phyloP scores from a whole-genome alignment of 2,113 vertebrate genomes.

The Puma concolor region DNA sequence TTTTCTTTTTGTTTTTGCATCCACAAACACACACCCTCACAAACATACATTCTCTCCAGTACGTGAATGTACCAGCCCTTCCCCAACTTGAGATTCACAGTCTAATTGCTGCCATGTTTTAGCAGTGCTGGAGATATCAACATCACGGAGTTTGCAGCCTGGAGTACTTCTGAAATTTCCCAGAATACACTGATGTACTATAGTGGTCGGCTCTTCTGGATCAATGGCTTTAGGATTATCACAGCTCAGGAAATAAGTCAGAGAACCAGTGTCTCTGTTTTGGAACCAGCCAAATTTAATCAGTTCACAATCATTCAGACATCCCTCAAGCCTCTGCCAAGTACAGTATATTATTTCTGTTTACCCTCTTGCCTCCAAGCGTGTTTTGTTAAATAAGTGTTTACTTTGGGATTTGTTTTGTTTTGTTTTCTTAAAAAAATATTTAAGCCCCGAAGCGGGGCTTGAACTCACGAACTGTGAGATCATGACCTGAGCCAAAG shows the following conservation, averaged over 20 bases:
- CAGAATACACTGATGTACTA: slow-evolving; percentile 82
- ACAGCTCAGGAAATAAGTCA: slow-evolving; percentile 86
- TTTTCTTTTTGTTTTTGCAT: not conserved
- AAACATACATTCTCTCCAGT: not conserved
- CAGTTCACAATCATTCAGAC: slow-evolving; percentile 85
- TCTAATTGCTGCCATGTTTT: not conserved
- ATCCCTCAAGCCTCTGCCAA: slow-evolving; percentile 87
- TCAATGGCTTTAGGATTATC: slow-evolving; percentile 83
- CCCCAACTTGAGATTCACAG: not conserved
- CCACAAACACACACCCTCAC: not conserved
- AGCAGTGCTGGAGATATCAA: slow-evolving; percentile 63
- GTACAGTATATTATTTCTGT: slow-evolving; percentile 70
- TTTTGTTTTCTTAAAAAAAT: too few relatives aligned
- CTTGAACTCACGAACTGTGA: too few relatives aligned
- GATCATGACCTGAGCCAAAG: too few relatives aligned
- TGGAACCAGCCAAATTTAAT: slow-evolving; percentile 80
- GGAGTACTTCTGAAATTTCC: slow-evolving; percentile 86
- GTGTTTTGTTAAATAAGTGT: not conserved
- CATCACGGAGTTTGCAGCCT: slow-evolving; percentile 82
- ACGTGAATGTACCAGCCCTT: too few relatives aligned
- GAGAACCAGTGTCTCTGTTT: slow-evolving; percentile 83
- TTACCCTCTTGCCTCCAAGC: not conserved
- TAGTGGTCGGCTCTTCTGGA: slow-evolving; percentile 87
- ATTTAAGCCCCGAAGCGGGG: too few relatives aligned
- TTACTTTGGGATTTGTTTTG: not conserved